phyloP scores from a whole-genome alignment of 64 coral and sea anemone genomes.

The Stylophora pistillata region DNA sequence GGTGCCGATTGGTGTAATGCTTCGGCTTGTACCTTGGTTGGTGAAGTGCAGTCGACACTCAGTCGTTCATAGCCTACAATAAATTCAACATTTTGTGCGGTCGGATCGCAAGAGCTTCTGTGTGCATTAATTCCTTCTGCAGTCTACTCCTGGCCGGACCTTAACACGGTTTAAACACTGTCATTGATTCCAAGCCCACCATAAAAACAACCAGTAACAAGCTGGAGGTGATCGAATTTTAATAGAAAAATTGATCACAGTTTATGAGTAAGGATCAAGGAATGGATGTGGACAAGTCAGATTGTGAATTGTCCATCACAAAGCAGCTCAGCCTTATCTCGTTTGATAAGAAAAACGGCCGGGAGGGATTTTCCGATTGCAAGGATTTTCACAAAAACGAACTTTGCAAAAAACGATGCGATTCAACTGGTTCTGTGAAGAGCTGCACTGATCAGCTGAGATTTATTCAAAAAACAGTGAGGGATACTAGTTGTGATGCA shows the following conservation, averaged over 20 bases:
- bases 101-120: background rate
- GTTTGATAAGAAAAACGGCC: background rate
- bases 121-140: background rate
- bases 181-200: background rate
- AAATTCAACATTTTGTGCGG: background rate
- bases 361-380: background rate
- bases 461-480: background rate
- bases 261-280: background rate
- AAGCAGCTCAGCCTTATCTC: background rate
- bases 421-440: background rate
- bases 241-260: background rate
- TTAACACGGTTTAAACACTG: background rate
- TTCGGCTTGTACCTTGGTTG: background rate
- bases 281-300: constrained; percentile 4
- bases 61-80: background rate
- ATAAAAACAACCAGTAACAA: background rate
- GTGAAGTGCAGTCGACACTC: background rate
- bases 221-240: background rate
- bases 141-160: background rate
- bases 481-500: background rate
- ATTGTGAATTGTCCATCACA: constrained; percentile 10
- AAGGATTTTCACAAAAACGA: background rate
- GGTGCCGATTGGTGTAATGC: background rate
- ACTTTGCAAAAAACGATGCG: background rate
- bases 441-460: background rate